Conservation (phyloP, 2,113 vertebrate species). For the Clinocottus analis region DNA sequence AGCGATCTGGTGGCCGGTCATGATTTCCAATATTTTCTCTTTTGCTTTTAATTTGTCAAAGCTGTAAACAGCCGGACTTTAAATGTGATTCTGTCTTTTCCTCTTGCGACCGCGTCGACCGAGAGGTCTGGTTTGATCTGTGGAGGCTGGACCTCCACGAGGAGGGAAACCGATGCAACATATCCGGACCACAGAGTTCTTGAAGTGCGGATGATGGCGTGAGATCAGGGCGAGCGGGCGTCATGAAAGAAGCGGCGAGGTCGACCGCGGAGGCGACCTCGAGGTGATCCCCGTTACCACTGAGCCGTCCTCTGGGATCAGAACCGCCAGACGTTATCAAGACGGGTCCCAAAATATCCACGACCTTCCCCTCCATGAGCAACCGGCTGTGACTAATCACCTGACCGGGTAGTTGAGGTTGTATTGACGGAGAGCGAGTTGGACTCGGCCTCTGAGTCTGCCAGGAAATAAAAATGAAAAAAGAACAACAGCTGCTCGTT, state of each 20-base stretch:
- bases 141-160: not conserved
- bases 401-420: not conserved
- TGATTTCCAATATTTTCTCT: slow-evolving; percentile 25
- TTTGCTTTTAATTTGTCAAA: slow-evolving; percentile 8
- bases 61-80: slow-evolving; percentile 14
- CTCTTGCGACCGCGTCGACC: not conserved
- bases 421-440: not conserved
- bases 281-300: too few species aligned
- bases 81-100: not conserved
- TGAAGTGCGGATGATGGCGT: slow-evolving; percentile 38
- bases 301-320: too few species aligned
- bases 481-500: not conserved
- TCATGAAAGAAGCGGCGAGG: slow-evolving; percentile 60
- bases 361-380: slow-evolving; percentile 8
- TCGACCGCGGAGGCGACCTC: too few species aligned
- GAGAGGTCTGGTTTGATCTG: slow-evolving; percentile 1
- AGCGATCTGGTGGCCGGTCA: slow-evolving; percentile 9
- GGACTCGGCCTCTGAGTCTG: not conserved
- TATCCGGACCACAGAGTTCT: too few species aligned
- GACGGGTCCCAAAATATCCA: too few species aligned
- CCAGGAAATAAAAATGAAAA: too few species aligned
- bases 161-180: slow-evolving; percentile 1
- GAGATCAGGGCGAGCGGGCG: not conserved
- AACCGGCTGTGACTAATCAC: slow-evolving; percentile 25
- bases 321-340: too few species aligned